phyloP scores from a whole-genome alignment of 1,140 invertebrate species.

The Platorchestia sp. region DNA sequence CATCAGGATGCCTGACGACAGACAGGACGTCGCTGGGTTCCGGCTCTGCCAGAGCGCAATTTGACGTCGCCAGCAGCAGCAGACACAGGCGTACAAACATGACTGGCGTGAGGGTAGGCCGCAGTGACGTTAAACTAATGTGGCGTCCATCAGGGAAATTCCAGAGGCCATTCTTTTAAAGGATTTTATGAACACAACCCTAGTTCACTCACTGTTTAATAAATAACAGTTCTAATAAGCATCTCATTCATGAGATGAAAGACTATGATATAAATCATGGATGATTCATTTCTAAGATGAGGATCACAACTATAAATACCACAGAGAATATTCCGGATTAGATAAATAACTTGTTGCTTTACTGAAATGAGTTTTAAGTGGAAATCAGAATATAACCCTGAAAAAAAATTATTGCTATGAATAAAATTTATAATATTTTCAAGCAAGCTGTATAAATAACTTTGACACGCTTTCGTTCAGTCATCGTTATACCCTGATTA shows the following conservation, averaged over 20 bases:
- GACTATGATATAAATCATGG: neutral
- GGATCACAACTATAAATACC: neutral
- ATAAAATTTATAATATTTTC: neutral
- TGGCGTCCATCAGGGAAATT: neutral
- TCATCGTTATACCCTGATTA: neutral
- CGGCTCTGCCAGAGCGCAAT: neutral
- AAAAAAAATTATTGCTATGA: neutral
- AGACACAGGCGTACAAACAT: neutral
- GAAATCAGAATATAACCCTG: neutral
- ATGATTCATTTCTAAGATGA: neutral
- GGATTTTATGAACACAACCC: neutral
- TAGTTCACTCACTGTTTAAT: neutral
- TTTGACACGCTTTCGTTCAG: neutral
- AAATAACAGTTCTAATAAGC: neutral
- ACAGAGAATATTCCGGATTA: neutral
- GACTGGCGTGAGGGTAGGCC: neutral
- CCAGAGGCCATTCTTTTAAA: neutral
- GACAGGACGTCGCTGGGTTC: conserved; percentile 1
- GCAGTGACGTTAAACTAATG: neutral
- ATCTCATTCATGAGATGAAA: neutral
- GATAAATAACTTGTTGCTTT: neutral
- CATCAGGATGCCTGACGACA: neutral
- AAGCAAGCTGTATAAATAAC: neutral
- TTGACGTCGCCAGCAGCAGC: neutral
- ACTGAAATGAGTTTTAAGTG: neutral